Percentiles rank a stretch among this genome's conserved stretches.
Evolutionary conservation across 2,888 invertebrate genomes (phyloP).

Genomic region (Prosopocoilus inquinatus): DNA sequence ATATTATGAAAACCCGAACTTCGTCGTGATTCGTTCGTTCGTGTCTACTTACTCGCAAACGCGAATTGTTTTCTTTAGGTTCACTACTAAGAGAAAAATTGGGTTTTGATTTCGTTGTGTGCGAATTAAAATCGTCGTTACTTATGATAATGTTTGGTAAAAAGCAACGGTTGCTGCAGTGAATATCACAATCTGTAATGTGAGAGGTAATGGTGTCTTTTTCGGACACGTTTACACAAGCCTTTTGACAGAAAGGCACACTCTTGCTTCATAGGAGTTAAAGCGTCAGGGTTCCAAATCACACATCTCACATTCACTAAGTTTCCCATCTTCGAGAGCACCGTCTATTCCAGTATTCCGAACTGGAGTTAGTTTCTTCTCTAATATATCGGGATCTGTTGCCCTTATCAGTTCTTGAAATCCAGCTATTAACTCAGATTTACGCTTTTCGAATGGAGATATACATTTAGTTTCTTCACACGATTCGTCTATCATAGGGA

Average conservation of each 20-base stretch:
- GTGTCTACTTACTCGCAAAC: too few relatives aligned
- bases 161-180: not conserved
- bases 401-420: constrained; percentile 42
- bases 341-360: constrained; percentile 3
- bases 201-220: constrained; percentile 13
- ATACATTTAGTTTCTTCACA: constrained; percentile 19
- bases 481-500: constrained; percentile 15
- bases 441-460: constrained; percentile 41
- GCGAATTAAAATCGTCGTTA: not conserved
- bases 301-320: constrained; percentile 46
- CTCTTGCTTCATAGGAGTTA: constrained; percentile 20
- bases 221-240: constrained; percentile 18
- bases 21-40: constrained; percentile 15
- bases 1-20: constrained; percentile 29
- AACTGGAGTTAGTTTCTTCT: not conserved
- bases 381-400: too few relatives aligned
- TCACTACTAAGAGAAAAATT: too few relatives aligned
- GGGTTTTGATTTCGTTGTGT: not conserved
- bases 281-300: constrained; percentile 29
- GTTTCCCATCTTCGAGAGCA: constrained; percentile 8
- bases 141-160: not conserved
- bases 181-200: constrained; percentile 15
- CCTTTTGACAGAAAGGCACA: constrained; percentile 24
- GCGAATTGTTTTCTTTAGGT: too few relatives aligned
- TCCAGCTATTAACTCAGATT: constrained; percentile 42